phyloP scores from a whole-genome alignment of 2,888 invertebrate species.

The Resseliella maxima region DNA sequence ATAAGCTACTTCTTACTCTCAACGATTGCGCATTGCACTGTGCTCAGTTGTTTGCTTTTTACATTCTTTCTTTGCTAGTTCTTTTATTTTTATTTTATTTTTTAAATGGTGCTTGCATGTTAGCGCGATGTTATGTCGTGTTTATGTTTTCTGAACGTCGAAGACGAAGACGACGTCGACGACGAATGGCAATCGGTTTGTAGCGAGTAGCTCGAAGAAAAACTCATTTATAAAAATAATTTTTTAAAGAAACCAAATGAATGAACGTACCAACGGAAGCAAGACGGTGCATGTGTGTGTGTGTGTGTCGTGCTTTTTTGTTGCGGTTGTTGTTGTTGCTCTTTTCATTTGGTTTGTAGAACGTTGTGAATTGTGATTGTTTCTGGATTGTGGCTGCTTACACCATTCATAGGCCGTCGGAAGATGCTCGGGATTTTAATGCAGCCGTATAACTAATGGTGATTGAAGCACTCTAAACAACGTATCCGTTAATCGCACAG shows the following conservation, averaged over 20 bases:
- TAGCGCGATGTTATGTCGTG: slow-evolving; percentile 41
- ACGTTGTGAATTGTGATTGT: neutral
- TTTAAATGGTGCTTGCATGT: slow-evolving; percentile 42
- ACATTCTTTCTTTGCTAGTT: neutral
- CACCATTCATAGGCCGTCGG: neutral
- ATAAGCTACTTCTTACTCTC: slow-evolving; percentile 11
- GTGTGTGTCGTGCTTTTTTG: neutral
- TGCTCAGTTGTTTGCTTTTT: neutral
- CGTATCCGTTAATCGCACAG: slow-evolving; percentile 33
- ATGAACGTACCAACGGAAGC: slow-evolving; percentile 48
- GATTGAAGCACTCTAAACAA: slow-evolving; percentile 12
- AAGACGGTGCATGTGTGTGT: neutral
- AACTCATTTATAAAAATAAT: slow-evolving; percentile 38
- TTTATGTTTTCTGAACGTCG: slow-evolving; percentile 44
- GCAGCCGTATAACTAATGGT: slow-evolving; percentile 14
- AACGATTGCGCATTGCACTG: neutral
- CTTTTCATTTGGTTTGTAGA: neutral
- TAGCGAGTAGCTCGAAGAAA: slow-evolving; percentile 30
- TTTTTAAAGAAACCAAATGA: slow-evolving; percentile 27
- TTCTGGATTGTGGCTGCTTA: neutral
- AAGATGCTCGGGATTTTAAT: slow-evolving; percentile 32
- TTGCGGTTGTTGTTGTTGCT: neutral
- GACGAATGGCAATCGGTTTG: slow-evolving; percentile 48
- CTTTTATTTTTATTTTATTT: neutral
- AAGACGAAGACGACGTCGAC: slow-evolving; percentile 33